Evolutionary conservation across 2,797 vertebrate species (phyloP).

Genomic region (Thunnus albacares): DNA sequence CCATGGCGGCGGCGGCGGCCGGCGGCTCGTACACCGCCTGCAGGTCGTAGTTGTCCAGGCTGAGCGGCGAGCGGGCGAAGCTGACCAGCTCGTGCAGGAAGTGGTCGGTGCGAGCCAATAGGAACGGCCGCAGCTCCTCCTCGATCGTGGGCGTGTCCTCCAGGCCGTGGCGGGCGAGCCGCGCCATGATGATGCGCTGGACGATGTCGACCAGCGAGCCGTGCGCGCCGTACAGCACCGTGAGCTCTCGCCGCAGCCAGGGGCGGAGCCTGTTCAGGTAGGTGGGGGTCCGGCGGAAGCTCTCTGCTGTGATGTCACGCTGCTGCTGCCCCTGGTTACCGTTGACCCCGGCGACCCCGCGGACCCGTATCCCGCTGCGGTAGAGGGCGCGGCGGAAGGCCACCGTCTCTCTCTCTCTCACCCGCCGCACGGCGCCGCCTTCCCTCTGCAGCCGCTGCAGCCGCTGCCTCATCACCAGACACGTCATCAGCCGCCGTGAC

Average conservation of each 20-base stretch:
- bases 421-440: conserved; percentile 83
- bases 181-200: conserved; percentile 91
- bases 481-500: conserved; percentile 85
- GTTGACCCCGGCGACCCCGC: conserved; percentile 73
- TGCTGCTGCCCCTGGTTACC: conserved; percentile 77
- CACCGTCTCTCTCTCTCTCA: conserved; percentile 90
- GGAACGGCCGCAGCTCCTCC: conserved; percentile 90
- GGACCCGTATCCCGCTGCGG: conserved; percentile 87
- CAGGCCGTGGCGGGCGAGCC: conserved; percentile 88
- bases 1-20: conserved; percentile 80
- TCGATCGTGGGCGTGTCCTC: conserved; percentile 87
- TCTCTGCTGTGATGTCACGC: conserved; percentile 89
- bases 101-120: conserved; percentile 91
- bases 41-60: conserved; percentile 90
- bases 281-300: conserved; percentile 88
- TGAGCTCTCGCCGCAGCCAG: conserved; percentile 92
- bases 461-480: conserved; percentile 82
- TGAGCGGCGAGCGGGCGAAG: conserved; percentile 91
- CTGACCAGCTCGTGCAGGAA: conserved; percentile 93
- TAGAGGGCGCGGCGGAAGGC: conserved; percentile 91
- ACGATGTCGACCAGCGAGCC: conserved; percentile 90
- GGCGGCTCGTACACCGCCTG: conserved; percentile 92
- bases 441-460: conserved; percentile 82
- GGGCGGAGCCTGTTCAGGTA: conserved; percentile 90
- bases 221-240: conserved; percentile 90